phyloP scores from a whole-genome alignment of 2,888 invertebrate species.

The Bursaphelenchus okinawaensis region DNA sequence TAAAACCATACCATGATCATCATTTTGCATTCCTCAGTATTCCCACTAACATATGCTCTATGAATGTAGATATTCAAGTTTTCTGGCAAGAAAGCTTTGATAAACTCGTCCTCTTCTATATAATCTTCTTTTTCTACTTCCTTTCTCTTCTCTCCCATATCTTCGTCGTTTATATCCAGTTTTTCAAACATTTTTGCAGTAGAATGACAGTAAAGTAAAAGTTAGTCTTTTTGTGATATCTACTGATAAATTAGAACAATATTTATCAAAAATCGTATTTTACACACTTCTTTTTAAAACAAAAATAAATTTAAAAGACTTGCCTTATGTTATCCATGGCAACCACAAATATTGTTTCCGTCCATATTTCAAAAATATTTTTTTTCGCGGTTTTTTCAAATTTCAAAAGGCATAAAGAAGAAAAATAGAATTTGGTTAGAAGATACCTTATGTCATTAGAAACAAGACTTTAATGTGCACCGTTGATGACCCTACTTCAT shows the following conservation, averaged over 20 bases:
- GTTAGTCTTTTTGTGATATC: too few relatives aligned
- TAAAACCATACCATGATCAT: slow-evolving; percentile 22
- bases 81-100: slow-evolving; percentile 1
- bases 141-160: neutral
- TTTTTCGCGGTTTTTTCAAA: neutral
- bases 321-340: neutral
- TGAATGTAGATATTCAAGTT: slow-evolving; percentile 10
- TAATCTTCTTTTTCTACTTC: too few relatives aligned
- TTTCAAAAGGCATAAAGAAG: neutral
- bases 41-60: slow-evolving; percentile 5
- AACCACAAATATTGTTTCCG: neutral
- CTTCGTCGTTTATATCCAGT: slow-evolving; percentile 3
- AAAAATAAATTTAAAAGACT: too few relatives aligned
- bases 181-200: slow-evolving; percentile 4
- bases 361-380: neutral
- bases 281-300: too few relatives aligned
- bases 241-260: too few relatives aligned
- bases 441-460: too few relatives aligned
- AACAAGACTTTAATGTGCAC: too few relatives aligned
- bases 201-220: too few relatives aligned
- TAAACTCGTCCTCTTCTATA: neutral
- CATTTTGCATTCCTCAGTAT: slow-evolving; percentile 15
- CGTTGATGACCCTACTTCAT: too few relatives aligned
- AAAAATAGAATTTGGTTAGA: too few relatives aligned
- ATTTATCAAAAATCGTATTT: too few relatives aligned